Evolutionary conservation across 2,113 vertebrate genomes (phyloP), one percentile per base, ranked within the genome.

Genomic region (Actinemys pallida): DNA sequence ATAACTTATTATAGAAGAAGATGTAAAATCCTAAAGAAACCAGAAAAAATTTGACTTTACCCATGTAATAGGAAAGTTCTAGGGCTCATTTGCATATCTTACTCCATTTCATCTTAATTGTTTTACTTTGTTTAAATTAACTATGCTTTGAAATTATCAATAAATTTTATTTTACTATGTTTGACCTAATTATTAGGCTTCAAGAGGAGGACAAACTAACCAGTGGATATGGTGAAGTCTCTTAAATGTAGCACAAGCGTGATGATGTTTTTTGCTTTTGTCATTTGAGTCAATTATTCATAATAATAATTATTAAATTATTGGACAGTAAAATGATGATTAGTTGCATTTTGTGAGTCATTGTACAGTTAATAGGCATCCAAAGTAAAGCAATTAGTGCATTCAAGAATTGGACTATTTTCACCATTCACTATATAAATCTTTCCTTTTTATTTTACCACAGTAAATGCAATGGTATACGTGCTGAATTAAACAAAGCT

Each of bases 311-410:
- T 72, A 78, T 56, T 81, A 54, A 76, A 86, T 62, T 75, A 42
- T 93, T 94, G 65, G 62, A 22, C 80, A 80, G 59, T 80, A 24
- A 57, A 86, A 78, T 84, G 90, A 50, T 56, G 90, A 27, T 50
- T 25, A 6, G 65, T 79, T 86, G 82, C 84, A 54, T 81, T 94
- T 90, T 95, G 31, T 42, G 93, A 92, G 86, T 83, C 86, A 85
- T 83, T 47, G n/a, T 89, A 22, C 54, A 5, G 93, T 95, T 75
- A 80, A 80, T 47, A 86, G 79, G 81, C 16, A 1, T 59, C 81
- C 45, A 59, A 86, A 93, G 83, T 20, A 42, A 93, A 94, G 85
- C 90, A 95, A 29, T 96, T 97, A 79, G 85, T 96, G 88, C 84
- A 92, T 45, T 96, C 94, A 87, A 85, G 76, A 92, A 54, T 14